phyloP scores from a whole-genome alignment of 2,113 vertebrate species.

The Oncorhynchus kisutch region DNA sequence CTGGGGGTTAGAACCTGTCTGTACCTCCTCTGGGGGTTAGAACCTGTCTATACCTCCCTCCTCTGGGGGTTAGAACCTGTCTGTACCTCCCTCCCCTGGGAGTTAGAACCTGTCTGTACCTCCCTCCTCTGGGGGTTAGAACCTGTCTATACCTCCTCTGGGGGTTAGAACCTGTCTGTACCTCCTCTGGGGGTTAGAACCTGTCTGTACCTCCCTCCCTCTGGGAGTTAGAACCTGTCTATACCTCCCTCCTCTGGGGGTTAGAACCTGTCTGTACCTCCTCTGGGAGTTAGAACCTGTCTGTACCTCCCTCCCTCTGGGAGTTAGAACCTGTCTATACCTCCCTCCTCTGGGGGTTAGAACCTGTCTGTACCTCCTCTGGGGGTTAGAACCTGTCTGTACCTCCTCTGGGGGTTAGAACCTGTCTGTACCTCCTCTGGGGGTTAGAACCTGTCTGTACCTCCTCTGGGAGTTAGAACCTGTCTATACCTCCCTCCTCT shows the following conservation, averaged over 20 bases:
- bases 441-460: constrained; percentile 36
- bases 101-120: background rate
- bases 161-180: constrained; percentile 37
- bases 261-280: constrained; percentile 16
- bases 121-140: background rate
- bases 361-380: background rate
- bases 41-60: background rate
- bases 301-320: background rate
- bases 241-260: too few relatives aligned
- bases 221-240: too few relatives aligned
- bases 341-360: too few relatives aligned
- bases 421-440: too few relatives aligned
- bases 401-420: background rate
- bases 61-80: constrained; percentile 35
- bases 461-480: background rate
- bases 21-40: background rate
- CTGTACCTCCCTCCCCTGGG: background rate
- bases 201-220: background rate
- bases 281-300: too few relatives aligned
- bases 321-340: too few relatives aligned
- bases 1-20: constrained; percentile 43
- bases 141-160: too few relatives aligned
- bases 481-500: background rate
- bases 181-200: background rate
- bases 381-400: background rate